Base-by-base conservation (phyloP, 2,113 vertebrate species). In the Aplodontia rufa region DNA sequence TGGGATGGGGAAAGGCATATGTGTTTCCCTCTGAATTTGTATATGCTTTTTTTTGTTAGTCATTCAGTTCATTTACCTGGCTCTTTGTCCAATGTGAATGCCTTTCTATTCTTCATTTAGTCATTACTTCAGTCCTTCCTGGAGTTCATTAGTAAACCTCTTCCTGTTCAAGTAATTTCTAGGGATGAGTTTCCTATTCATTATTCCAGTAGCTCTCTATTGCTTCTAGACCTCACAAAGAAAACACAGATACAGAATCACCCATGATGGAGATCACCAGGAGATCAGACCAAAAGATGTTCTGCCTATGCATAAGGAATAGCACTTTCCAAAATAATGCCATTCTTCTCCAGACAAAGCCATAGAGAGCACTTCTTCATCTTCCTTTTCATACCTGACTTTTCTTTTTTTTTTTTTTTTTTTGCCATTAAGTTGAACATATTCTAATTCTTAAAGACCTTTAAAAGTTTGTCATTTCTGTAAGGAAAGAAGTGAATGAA, bases 391-490 rank as follows among this genome's bases (percentile, higher is more conserved):
- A 8, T 87, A 35, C 19, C 40, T 82, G 24, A 32, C n/a, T n/a
- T 71, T n/a, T n/a, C n/a, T n/a, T n/a, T n/a, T 86, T 91, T 93
- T n/a, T 94, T 94, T 96, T 69, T 53, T 82, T 78, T 60, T 88
- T 86, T 91, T 93, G n/a, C 45, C 81, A 5, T 92, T 87, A 60
- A 84, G 64, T 87, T 92, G 47, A 84, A 95, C 30, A 74, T 17
- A 49, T 79, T 74, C 35, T 76, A 45, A 64, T 93, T 94, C 80
- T 93, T 71, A 91, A 95, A 82, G 49, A 80, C 24, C 24, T 90
- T 81, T 72, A 79, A 92, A 60, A 24, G 8, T 84, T 92, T 96
- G 20, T 51, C 85, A 37, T 89, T 94, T n/a, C n/a, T n/a, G n/a
- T n/a, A n/a, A n/a, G n/a, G n/a, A n/a, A n/a, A n/a, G n/a, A n/a